Base-by-base conservation (phyloP, 2,888 invertebrate species). In the Euplagia quadripunctaria region DNA sequence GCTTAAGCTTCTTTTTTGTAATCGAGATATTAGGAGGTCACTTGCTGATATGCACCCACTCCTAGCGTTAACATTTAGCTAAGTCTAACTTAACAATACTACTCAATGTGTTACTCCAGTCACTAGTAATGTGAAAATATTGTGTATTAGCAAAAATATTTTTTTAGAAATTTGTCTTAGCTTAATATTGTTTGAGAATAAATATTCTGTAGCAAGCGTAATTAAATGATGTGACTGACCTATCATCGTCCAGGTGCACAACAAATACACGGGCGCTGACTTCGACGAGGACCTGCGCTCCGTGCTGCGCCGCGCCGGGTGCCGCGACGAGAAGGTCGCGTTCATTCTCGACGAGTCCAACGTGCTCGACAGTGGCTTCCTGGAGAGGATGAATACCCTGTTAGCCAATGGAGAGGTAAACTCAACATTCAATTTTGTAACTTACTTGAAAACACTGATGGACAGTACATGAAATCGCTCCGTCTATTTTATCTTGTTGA, bases 301-400 rank as follows among this genome's bases (percentile, higher is more conserved):
- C 61, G 98, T 99, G 46, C 93, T 99, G 75, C 96, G 98, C 52
- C 97, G 98, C 70, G 98, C 98, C 46, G 98, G 98, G 41, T 98
- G 98, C 88, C 98, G 99, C 93, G 99, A 99, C 91, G 99, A 99
- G 93, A 99, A 99, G 94, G 99, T 99, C 77, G 99, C 99, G 68
- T 99, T 99, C 91, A 99, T 99, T 87, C 97, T 99, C 91, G 99
- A 99, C 92, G 99, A 99, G 93, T 99, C 99, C 0, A 99, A 99
- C 93, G 99, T 99, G 63, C 96, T 99, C 70, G 99, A 99, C 96
- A 99, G 99, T 43, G 99, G 99, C 72, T 99, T 99, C 96, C 96
- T 99, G 79, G 99, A 99, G 96, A 96, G 99, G 83, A 99, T 99
- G 99, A 99, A 99, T 93, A 99, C 99, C 0, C 95, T 99, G 70